Evolutionary conservation across 2,888 invertebrate species (phyloP).

Genomic region (Petrophora chlorosata): DNA sequence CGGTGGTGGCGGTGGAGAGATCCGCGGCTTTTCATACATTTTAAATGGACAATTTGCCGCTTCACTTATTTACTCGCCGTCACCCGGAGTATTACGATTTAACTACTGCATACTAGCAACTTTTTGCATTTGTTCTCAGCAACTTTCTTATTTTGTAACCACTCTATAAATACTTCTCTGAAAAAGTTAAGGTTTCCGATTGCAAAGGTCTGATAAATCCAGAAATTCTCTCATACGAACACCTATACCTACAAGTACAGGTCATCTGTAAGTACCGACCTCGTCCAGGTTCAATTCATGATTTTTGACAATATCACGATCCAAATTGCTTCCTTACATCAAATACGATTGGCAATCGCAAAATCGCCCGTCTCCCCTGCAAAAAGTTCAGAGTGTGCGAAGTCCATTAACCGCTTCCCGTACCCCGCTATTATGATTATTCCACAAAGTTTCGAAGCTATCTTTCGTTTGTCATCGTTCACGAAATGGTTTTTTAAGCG

Average conservation of each 20-base stretch:
- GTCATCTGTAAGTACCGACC: no score
- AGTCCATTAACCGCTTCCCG: background rate
- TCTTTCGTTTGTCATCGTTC: conserved; percentile 45
- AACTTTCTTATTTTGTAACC: no score
- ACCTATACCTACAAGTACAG: no score
- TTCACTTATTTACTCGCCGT: conserved; percentile 49
- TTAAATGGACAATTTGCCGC: conserved; percentile 62
- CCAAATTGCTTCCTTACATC: no score
- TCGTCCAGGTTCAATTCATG: no score
- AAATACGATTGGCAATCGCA: no score
- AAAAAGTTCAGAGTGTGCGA: background rate
- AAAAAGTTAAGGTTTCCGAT: no score
- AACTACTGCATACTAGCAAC: background rate
- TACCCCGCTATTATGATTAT: conserved; percentile 30
- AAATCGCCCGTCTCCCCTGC: background rate
- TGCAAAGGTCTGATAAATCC: no score
- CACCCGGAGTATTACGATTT: conserved; percentile 9
- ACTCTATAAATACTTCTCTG: no score
- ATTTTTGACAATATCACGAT: no score
- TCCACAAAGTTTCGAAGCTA: conserved; percentile 34
- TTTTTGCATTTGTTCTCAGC: background rate
- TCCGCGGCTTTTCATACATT: conserved; percentile 51
- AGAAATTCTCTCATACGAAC: no score
- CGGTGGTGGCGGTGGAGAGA: no score
- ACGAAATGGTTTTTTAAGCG: conserved; percentile 31